Base-by-base conservation (phyloP, 1,140 invertebrate species). In the Neodiprion fabricii region DNA sequence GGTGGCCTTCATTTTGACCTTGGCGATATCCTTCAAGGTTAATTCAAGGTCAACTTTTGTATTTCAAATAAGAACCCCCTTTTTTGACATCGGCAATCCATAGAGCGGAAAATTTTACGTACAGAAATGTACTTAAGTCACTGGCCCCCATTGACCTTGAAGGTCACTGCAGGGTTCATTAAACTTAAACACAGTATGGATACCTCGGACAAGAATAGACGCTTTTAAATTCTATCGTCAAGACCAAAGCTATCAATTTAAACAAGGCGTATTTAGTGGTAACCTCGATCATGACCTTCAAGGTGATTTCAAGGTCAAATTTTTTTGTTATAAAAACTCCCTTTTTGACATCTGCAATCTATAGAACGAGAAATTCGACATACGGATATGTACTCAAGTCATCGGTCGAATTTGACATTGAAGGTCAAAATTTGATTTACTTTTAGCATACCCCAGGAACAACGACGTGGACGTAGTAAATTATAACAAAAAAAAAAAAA, bases 21-120 rank as follows among this genome's bases (percentile, higher is more conserved):
- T 17, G 17, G 17, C 17, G 17, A 17, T 17, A 17, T 17, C 17
- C 17, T 17, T 17, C 17, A 17, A 17, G 17, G 17, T 17, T 17
- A 73, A 47, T 73, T 68, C 61, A 67, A 73, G 66, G 47, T 73
- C 72, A 73, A 73, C 50, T 73, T 73, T 17, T 17, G 17, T 17
- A 17, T 17, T 73, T 73, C n/a, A 67, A 73, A 67, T 73, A 67
- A 67, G 48, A 73, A 73, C 73, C 48, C 67, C 48, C 53, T 69
- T 74, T 74, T 70, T 74, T 74, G 67, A 70, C 49, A 70, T 28
- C 73, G 50, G 67, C 67, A 53, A 70, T 73, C 66, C 28, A 68
- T 47, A 68, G 68, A 70, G 73, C 68, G 50, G 67, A 49, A 74
- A 74, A 74, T 74, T 74, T 70, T 70, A 70, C 68, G 68, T 61